Base-by-base conservation (phyloP, 2,797 vertebrate species). In the Lagodon rhomboides region DNA sequence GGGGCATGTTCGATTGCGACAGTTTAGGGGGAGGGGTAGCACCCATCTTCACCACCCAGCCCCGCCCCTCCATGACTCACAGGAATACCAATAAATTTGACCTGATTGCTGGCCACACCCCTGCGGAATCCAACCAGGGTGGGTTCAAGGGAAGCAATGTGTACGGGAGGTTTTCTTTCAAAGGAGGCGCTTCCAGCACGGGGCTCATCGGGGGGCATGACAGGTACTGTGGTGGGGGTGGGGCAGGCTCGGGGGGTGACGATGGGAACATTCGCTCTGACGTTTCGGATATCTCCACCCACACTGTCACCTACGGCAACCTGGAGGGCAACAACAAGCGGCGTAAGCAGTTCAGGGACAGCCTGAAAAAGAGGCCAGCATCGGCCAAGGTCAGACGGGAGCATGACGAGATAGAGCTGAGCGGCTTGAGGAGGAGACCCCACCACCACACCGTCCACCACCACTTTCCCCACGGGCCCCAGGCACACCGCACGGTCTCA, bases 281-380 rank as follows among this genome's bases (percentile, higher is more conserved):
- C 0, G 97, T 98, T 62, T 99, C 98, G 0, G 98, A 99, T 93
- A 99, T 99, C 88, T 99, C 98, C 77, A 99, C 98, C 11, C 98
- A 99, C 92, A 99, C 98, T 0, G 97, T 99, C 87, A 99, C 98
- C 91, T 99, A 99, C 0, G 98, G 98, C 53, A 99, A 99, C 94
- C 96, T 99, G 3, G 98, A 99, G 87, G 98, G 98, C 83, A 99
- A 98, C 0, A 96, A 96, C 0, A 98, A 98, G 89, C 92, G 97
- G 69, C 94, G 98, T 62, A 98, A 98, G 92, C 98, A 99, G 91
- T 99, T 99, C 88, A 97, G 98, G 85, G 98, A 99, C 95, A 99
- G 98, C 93, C 94, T 99, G 89, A 99, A 99, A 95, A 99, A 99
- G 94, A 95, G 98, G 62, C 98, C 98, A 0, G 98, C 98, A 25